Evolutionary conservation across 2,888 invertebrate genomes (phyloP).

Genomic region (Xestia sexstrigata): DNA sequence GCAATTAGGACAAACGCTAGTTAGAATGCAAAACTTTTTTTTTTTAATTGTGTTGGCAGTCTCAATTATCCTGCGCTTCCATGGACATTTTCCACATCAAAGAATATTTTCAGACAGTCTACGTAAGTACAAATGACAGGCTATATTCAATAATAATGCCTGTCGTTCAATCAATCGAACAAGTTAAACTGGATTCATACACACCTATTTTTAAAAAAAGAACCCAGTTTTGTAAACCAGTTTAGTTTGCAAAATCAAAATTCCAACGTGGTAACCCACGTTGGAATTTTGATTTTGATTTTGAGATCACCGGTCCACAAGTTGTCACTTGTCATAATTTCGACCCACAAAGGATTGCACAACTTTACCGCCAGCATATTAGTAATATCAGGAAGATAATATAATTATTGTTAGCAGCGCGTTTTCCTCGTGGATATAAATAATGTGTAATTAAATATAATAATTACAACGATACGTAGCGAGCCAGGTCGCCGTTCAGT

Average conservation of each 20-base stretch:
- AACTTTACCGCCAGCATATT: constrained; percentile 29
- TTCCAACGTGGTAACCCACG: neutral
- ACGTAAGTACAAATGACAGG: too few relatives aligned
- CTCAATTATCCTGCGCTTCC: too few relatives aligned
- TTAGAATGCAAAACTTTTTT: neutral
- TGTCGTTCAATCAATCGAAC: too few relatives aligned
- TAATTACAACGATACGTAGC: constrained; percentile 13
- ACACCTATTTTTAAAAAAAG: too few relatives aligned
- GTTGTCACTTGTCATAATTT: neutral
- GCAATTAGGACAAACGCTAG: too few relatives aligned
- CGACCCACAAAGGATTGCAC: neutral
- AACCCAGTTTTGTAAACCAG: constrained; percentile 4
- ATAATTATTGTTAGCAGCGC: neutral
- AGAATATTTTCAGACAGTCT: too few relatives aligned
- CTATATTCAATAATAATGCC: too few relatives aligned
- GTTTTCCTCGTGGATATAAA: constrained; percentile 34
- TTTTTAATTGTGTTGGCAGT: too few relatives aligned
- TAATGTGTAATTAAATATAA: constrained; percentile 25
- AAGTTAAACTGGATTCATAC: neutral
- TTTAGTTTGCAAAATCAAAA: constrained; percentile 16
- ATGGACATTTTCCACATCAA: too few relatives aligned
- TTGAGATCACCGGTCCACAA: constrained; percentile 1
- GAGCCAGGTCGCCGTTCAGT: neutral
- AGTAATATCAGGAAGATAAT: constrained; percentile 11
- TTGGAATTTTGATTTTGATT: too few relatives aligned